Evolutionary conservation across 2,797 vertebrate species (phyloP).

Genomic region (Chelmon rostratus): DNA sequence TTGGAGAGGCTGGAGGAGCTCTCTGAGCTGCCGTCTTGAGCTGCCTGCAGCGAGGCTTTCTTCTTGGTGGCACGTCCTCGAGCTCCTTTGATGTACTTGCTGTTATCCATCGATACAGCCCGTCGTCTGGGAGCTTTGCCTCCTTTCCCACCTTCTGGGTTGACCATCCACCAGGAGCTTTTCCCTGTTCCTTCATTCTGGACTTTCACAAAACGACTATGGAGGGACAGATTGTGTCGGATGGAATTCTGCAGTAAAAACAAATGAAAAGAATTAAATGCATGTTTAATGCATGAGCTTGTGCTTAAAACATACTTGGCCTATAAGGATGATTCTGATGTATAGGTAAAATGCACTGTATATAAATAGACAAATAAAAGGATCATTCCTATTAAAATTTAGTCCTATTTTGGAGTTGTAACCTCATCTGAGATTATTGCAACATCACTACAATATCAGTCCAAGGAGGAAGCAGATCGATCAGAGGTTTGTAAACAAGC

Average conservation of each 20-base stretch:
- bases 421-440: too few relatives aligned
- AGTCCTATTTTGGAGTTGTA: neutral
- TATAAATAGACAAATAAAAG: neutral
- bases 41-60: slow-evolving; percentile 91
- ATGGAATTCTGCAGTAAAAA: slow-evolving; percentile 93
- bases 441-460: neutral
- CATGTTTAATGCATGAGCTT: neutral
- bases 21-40: slow-evolving; percentile 91
- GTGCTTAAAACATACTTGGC: neutral
- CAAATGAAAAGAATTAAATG: neutral
- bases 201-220: slow-evolving; percentile 96
- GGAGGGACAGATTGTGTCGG: slow-evolving; percentile 97
- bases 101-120: slow-evolving; percentile 98
- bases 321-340: neutral
- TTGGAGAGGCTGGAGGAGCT: slow-evolving; percentile 94
- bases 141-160: slow-evolving; percentile 96
- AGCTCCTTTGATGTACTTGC: slow-evolving; percentile 96
- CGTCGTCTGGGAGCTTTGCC: slow-evolving; percentile 95
- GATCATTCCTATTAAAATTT: neutral
- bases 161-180: slow-evolving; percentile 99
- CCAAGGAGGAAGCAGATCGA: neutral
- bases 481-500: neutral
- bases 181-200: slow-evolving; percentile 99
- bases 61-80: slow-evolving; percentile 96
- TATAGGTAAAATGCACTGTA: neutral